Evolutionary conservation across 2,797 vertebrate genomes (phyloP).

Genomic region (Muraenolepis orangiensis): DNA sequence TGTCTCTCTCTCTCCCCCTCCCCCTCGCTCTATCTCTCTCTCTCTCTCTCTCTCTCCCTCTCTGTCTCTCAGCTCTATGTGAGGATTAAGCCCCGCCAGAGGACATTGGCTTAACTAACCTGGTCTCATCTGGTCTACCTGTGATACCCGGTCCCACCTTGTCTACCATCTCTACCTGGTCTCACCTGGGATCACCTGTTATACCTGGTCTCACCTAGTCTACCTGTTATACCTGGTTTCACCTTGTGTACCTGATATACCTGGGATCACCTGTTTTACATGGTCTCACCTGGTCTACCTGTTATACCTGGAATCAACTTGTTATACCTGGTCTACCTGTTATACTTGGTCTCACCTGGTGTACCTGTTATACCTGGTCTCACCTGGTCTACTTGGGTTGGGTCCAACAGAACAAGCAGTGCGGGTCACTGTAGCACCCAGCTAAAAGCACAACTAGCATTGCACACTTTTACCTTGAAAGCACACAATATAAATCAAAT

Average conservation of each 20-base stretch:
- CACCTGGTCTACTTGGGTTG: background rate
- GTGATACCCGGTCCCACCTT: too few relatives aligned
- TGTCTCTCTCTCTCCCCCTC: background rate
- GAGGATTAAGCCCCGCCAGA: background rate
- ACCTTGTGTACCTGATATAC: background rate
- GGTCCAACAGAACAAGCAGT: background rate
- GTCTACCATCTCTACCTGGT: too few relatives aligned
- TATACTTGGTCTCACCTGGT: background rate
- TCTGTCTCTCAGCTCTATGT: background rate
- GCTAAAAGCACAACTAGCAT: background rate
- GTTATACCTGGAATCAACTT: background rate
- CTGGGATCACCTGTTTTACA: background rate
- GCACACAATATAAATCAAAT: too few relatives aligned
- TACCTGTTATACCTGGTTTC: background rate
- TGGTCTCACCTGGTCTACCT: background rate
- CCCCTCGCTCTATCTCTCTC: background rate
- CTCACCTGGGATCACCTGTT: background rate
- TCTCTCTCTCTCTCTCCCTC: background rate
- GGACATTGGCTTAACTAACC: background rate
- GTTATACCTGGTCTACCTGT: background rate
- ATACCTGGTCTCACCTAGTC: background rate
- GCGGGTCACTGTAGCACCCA: background rate
- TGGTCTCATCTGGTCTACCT: background rate
- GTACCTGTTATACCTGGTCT: background rate
- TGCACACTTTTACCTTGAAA: background rate